phyloP scores from a whole-genome alignment of 2,888 invertebrate genomes.

The Thelaira solivaga region DNA sequence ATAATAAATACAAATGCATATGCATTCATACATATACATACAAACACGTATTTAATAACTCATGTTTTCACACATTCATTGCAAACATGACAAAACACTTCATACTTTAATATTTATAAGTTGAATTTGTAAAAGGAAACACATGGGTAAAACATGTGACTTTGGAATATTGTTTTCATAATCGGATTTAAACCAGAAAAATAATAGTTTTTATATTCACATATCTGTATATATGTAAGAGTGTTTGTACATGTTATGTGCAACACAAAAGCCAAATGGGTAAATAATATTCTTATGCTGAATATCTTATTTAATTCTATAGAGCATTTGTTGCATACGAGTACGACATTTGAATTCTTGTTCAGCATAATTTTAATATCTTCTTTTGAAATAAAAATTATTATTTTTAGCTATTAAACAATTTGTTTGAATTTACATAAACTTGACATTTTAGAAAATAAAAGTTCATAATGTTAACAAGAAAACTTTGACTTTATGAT shows the following conservation, averaged over 20 bases:
- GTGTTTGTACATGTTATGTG: background rate
- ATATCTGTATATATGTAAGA: background rate
- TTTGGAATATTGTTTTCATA: slow-evolving; percentile 48
- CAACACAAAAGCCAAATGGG: background rate
- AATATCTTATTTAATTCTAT: background rate
- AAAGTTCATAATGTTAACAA: too few relatives aligned
- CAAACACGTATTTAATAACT: background rate
- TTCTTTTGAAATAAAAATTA: background rate
- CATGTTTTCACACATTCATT: background rate
- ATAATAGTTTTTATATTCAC: slow-evolving; percentile 12
- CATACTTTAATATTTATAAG: background rate
- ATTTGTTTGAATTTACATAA: too few relatives aligned
- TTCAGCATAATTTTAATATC: background rate
- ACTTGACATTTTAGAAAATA: too few relatives aligned
- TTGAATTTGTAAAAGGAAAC: slow-evolving; percentile 14
- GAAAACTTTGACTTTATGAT: too few relatives aligned
- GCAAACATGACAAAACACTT: background rate
- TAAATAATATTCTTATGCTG: background rate
- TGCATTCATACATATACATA: background rate
- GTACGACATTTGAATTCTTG: background rate
- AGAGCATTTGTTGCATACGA: background rate
- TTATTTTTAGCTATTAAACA: background rate
- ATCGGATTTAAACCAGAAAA: slow-evolving; percentile 44
- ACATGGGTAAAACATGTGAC: slow-evolving; percentile 48
- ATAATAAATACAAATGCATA: too few relatives aligned